Conservation (phyloP, 2,113 vertebrate species). For the Pelmatolapia mariae region DNA sequence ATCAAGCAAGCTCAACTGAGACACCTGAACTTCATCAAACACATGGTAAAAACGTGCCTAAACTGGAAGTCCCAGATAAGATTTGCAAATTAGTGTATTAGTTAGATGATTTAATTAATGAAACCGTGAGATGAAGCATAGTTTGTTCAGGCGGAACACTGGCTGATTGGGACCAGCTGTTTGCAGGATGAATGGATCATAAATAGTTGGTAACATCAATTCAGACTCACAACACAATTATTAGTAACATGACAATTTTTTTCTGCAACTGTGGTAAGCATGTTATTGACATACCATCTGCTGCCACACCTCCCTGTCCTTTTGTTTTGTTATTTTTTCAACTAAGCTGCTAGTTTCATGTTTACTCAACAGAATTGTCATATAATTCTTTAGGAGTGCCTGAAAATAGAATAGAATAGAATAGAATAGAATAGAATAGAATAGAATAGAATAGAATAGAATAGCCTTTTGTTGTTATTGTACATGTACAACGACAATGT, state of each 20-base stretch:
- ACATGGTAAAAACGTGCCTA: background rate
- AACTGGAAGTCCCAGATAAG: background rate
- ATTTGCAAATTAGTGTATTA: background rate
- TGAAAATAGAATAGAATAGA: background rate
- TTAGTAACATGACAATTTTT: background rate
- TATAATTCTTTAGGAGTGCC: background rate
- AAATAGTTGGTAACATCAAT: background rate
- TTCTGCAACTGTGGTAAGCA: background rate
- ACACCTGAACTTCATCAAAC: background rate
- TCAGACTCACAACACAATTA: background rate
- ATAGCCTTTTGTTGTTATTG: background rate
- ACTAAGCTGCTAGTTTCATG: background rate
- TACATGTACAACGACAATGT: background rate
- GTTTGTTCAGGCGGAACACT: background rate
- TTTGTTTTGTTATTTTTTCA: background rate
- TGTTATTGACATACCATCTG: background rate
- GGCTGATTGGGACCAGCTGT: background rate
- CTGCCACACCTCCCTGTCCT: background rate
- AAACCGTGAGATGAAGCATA: background rate
- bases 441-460: background rate
- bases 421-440: background rate
- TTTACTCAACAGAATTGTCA: background rate
- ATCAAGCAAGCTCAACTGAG: background rate
- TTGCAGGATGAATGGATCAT: background rate
- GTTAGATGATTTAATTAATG: background rate